Evolutionary conservation across 2,113 vertebrate genomes (phyloP).

Genomic region (Nesogale talazaci): DNA sequence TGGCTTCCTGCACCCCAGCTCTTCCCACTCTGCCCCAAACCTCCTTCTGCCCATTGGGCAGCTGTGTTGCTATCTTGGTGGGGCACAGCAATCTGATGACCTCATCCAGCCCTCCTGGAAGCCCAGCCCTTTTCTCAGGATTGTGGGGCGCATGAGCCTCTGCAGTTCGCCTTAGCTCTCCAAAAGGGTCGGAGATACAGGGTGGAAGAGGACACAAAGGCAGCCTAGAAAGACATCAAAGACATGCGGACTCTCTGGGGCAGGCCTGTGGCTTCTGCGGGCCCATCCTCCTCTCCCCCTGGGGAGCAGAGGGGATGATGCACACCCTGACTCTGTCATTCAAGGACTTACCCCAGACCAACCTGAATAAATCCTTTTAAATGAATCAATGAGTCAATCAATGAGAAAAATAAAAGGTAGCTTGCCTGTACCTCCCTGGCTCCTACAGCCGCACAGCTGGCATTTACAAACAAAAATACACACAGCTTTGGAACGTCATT

Average conservation of each 20-base stretch:
- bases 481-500: too few species aligned
- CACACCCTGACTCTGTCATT: neutral
- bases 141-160: neutral
- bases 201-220: neutral
- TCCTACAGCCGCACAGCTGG: neutral
- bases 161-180: slow-evolving; percentile 14
- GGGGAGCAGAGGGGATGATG: too few species aligned
- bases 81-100: neutral
- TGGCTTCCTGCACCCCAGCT: neutral
- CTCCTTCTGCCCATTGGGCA: neutral
- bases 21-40: neutral
- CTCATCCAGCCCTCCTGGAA: neutral
- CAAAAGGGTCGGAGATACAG: neutral
- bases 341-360: neutral
- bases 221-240: neutral
- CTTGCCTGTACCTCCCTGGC: neutral
- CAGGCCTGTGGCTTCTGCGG: neutral
- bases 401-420: neutral
- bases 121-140: neutral
- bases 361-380: slow-evolving; percentile 1
- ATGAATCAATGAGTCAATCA: neutral
- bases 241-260: neutral
- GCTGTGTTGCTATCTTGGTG: slow-evolving; percentile 12
- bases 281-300: neutral
- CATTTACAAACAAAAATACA: too few species aligned